phyloP scores from a whole-genome alignment of 2,113 vertebrate species.

The Rhinogobius similis region DNA sequence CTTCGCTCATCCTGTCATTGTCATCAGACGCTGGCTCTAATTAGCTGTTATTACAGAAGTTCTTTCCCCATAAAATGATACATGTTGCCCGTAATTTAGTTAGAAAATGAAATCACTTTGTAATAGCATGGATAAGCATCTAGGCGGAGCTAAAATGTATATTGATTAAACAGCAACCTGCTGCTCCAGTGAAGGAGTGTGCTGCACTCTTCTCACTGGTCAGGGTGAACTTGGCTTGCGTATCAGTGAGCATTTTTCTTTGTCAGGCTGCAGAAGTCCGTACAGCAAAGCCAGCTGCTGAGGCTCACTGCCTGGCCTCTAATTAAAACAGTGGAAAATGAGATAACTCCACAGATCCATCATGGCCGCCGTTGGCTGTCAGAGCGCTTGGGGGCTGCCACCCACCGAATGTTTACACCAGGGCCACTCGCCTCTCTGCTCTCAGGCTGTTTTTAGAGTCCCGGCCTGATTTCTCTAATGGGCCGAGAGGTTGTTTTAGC shows the following conservation, averaged over 20 bases:
- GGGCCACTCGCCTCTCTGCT: slow-evolving; percentile 79
- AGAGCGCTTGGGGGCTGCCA: slow-evolving; percentile 84
- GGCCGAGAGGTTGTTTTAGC: slow-evolving; percentile 75
- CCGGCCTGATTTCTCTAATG: slow-evolving; percentile 82
- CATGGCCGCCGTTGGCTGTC: slow-evolving; percentile 91
- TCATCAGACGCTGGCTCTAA: slow-evolving; percentile 58
- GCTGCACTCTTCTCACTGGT: slow-evolving; percentile 52
- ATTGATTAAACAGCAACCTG: slow-evolving; percentile 69
- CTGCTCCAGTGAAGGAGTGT: slow-evolving; percentile 76
- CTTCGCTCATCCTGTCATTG: slow-evolving; percentile 68
- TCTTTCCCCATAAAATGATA: slow-evolving; percentile 66
- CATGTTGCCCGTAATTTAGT: slow-evolving; percentile 63
- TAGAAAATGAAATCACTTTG: slow-evolving; percentile 37
- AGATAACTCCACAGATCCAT: slow-evolving; percentile 98
- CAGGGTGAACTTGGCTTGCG: slow-evolving; percentile 85
- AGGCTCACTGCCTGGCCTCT: slow-evolving; percentile 92
- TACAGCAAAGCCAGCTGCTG: slow-evolving; percentile 93
- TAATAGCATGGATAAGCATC: slow-evolving; percentile 7
- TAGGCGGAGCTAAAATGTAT: not conserved
- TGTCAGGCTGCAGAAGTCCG: slow-evolving; percentile 93
- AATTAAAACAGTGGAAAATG: slow-evolving; percentile 99
- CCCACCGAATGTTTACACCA: slow-evolving; percentile 92
- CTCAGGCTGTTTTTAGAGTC: slow-evolving; percentile 82
- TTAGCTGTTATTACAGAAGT: slow-evolving; percentile 72
- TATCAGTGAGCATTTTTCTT: slow-evolving; percentile 88